Evolutionary conservation across 2,888 invertebrate genomes (phyloP), one percentile per base, ranked within the genome.

Genomic region (Eupithecia dodoneata): DNA sequence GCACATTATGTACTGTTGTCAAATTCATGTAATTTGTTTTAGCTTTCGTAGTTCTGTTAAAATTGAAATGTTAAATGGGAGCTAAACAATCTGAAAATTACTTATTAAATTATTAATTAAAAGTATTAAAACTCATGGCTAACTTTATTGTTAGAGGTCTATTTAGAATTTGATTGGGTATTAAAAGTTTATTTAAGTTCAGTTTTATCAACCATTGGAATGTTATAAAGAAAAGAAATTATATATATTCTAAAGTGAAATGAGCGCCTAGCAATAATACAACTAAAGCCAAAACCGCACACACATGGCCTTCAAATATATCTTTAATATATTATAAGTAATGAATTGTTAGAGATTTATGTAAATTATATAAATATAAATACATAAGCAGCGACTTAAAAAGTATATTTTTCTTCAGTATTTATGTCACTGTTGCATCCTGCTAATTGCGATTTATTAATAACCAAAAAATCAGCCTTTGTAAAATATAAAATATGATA

Each of bases 261-360:
- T 63, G 30, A 12, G 10, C 10, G 30, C 10, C 63, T 63, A 30
- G 79, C 76, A 78, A 79, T 77, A 75, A 79, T 70, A 66, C 1
- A 66, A 2, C 52, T 71, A 10, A 74, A 73, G 75, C 75, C 73
- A 75, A 77, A 72, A 45, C 52, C 49, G 75, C 72, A 76, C 76
- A 75, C 69, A 73, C 72, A 76, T 72, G 74, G 82, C 81, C 80
- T 82, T 81, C 75, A 70, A 77, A 73, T 77, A 65, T 77, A 79
- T 78, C 76, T 77, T 45, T 71, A 74, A 52, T 45, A 67, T 69
- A 6, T 71, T 69, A 6, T 71, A 65, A 55, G n/a, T 69, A 63
- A 67, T 73, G 12, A 63, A 79, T 70, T 75, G 71, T 75, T 69
- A 74, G 72, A 76, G 45, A 73, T 52, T 73, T 77, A 67, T 76